These are phyloP conservation scores for Argyrosomus japonicus DNA, from an alignment of 2,113 vertebrate genomes.

Conservation along the genomic window DNA sequence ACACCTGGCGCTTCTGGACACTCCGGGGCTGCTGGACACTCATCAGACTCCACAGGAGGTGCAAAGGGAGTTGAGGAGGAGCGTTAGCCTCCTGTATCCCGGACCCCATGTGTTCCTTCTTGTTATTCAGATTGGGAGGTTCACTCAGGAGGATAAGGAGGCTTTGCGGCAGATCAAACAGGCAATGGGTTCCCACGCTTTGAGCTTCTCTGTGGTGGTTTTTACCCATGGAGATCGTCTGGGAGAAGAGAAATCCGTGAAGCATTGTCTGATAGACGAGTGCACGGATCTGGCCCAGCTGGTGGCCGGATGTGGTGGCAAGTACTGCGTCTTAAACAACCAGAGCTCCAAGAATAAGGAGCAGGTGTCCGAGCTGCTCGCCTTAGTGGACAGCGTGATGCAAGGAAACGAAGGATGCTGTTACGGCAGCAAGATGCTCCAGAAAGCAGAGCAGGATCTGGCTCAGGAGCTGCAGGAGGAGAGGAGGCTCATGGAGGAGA, in stretches of 20 bases:
- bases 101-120: slow-evolving; percentile 76
- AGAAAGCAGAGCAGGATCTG: slow-evolving; percentile 58
- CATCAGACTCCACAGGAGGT: slow-evolving; percentile 33
- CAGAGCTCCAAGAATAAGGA: slow-evolving; percentile 34
- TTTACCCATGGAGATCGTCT: slow-evolving; percentile 68
- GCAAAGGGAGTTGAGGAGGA: slow-evolving; percentile 58
- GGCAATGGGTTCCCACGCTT: slow-evolving; percentile 61
- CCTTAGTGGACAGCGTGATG: slow-evolving; percentile 62
- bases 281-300: slow-evolving; percentile 55
- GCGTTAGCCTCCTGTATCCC: slow-evolving; percentile 58
- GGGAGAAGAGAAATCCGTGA: slow-evolving; percentile 23
- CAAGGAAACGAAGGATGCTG: slow-evolving; percentile 36
- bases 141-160: slow-evolving; percentile 70
- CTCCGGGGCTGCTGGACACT: slow-evolving; percentile 54
- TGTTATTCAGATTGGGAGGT: slow-evolving; percentile 72
- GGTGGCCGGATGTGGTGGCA: slow-evolving; percentile 56
- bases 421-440: slow-evolving; percentile 63
- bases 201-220: slow-evolving; percentile 62
- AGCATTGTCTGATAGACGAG: slow-evolving; percentile 47
- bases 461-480: slow-evolving; percentile 35
- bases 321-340: slow-evolving; percentile 77
- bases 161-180: slow-evolving; percentile 56
- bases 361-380: slow-evolving; percentile 69
- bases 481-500: slow-evolving; percentile 36
- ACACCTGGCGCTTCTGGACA: slow-evolving; percentile 66